phyloP scores from a whole-genome alignment of 2,113 vertebrate species.

The rabbit (Oryctolagus cuniculus) region mOryCun1.1 NC_091442.1:102823501-102824000 shows the following conservation, averaged over 20 bases:
- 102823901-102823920: neutral
- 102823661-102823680: neutral
- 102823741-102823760: neutral
- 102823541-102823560: neutral
- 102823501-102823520: neutral
- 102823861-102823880: neutral
- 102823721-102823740: neutral
- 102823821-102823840: neutral
- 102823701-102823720: neutral
- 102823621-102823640: too few species aligned
- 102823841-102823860: neutral
- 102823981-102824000: neutral
- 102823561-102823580: neutral
- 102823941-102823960: neutral
- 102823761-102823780: too few species aligned
- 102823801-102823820: neutral
- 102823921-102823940: neutral
- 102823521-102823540: neutral
- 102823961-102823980: neutral
- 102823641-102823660: neutral
- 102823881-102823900: conserved; percentile 31
- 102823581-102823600: neutral
- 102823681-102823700: neutral
- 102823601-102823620: neutral
- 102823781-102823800: neutral